These are phyloP conservation scores for Drosophila birchii DNA, from an alignment of 2,888 invertebrate genomes.

Conservation along the genomic window DNA sequence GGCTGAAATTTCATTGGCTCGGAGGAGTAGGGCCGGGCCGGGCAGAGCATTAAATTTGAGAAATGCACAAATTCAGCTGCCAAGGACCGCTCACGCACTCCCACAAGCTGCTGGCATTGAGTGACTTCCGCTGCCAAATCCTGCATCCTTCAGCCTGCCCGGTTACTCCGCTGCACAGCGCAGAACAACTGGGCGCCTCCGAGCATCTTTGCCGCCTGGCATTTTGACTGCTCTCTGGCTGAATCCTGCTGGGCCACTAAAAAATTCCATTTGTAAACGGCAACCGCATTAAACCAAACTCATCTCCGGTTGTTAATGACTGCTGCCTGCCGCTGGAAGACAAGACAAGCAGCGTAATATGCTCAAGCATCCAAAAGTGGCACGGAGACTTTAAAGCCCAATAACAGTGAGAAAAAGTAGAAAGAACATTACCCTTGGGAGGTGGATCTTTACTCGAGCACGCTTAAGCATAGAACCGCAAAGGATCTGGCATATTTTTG, in stretches of 20 bases:
- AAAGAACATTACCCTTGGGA: not conserved
- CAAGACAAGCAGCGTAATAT: slow-evolving; percentile 42
- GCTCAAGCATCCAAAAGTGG: slow-evolving; percentile 42
- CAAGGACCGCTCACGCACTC: slow-evolving; percentile 46
- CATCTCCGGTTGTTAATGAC: slow-evolving; percentile 80
- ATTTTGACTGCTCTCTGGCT: slow-evolving; percentile 48
- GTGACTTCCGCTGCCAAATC: slow-evolving; percentile 68
- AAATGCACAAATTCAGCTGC: slow-evolving; percentile 60
- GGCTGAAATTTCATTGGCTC: slow-evolving; percentile 38
- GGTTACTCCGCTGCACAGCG: slow-evolving; percentile 20
- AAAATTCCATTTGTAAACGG: slow-evolving; percentile 79
- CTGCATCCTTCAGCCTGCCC: slow-evolving; percentile 45
- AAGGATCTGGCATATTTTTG: not conserved
- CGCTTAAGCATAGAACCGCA: not conserved
- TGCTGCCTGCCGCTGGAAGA: slow-evolving; percentile 52
- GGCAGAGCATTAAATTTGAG: slow-evolving; percentile 53
- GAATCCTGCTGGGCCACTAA: slow-evolving; percentile 59
- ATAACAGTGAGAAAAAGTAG: slow-evolving; percentile 7
- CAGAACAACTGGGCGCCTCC: not conserved
- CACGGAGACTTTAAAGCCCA: slow-evolving; percentile 18
- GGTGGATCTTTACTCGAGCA: not conserved
- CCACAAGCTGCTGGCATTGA: slow-evolving; percentile 36
- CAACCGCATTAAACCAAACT: slow-evolving; percentile 79
- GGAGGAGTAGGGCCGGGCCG: slow-evolving; percentile 3
- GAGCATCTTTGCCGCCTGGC: slow-evolving; percentile 21